phyloP scores from a whole-genome alignment of 2,797 vertebrate species.

The Thaleichthys pacificus region DNA sequence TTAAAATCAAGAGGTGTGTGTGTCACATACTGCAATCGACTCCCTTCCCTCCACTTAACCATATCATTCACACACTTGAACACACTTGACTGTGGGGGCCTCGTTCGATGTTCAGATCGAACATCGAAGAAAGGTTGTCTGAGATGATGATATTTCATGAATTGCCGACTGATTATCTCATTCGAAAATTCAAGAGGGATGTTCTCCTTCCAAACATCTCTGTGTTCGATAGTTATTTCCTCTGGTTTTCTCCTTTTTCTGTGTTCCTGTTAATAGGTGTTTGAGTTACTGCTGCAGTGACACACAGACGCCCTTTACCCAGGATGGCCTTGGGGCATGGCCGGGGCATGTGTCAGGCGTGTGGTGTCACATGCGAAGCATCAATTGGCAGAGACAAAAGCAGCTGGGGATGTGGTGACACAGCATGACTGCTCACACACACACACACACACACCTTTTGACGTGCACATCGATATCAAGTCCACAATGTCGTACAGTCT shows the following conservation, averaged over 20 bases:
- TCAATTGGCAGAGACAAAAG: constrained; percentile 15
- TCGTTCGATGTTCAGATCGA: too few relatives aligned
- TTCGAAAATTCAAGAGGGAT: too few relatives aligned
- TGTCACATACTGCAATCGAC: constrained; percentile 18
- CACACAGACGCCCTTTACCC: constrained; percentile 25
- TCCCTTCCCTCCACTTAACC: not conserved
- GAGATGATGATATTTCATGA: too few relatives aligned
- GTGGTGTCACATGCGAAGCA: constrained; percentile 15
- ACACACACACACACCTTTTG: constrained; percentile 13
- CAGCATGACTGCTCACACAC: not conserved
- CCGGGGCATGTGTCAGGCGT: constrained; percentile 4
- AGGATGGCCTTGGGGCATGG: constrained; percentile 5
- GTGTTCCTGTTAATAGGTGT: not conserved
- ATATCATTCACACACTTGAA: not conserved
- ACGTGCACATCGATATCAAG: not conserved
- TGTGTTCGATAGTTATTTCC: too few relatives aligned
- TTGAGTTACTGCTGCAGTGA: constrained; percentile 22
- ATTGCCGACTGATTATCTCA: too few relatives aligned
- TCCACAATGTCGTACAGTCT: not conserved
- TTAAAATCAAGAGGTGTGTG: constrained; percentile 17
- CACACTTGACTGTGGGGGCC: not conserved
- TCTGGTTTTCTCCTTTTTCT: too few relatives aligned
- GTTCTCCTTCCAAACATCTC: too few relatives aligned
- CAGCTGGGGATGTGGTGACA: constrained; percentile 10
- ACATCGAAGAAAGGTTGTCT: too few relatives aligned